phyloP scores from a whole-genome alignment of 2,888 invertebrate genomes.

The Acanthococcus lagerstroemiae region DNA sequence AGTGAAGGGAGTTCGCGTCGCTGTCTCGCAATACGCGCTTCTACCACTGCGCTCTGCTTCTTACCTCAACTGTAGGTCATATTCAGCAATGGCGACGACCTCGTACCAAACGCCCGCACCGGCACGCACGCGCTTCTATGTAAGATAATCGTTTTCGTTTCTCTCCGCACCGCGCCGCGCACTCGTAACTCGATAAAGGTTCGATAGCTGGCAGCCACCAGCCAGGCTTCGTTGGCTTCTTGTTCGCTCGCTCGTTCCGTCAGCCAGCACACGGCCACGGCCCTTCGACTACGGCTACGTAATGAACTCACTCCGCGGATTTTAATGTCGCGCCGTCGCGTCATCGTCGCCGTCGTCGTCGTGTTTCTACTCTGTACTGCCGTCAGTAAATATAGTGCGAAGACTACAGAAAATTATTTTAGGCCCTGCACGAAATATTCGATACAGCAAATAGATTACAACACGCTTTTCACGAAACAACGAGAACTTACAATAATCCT shows the following conservation, averaged over 20 bases:
- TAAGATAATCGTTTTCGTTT: slow-evolving; percentile 14
- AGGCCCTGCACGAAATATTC: too few relatives aligned
- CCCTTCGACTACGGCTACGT: neutral
- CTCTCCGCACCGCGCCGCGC: slow-evolving; percentile 1
- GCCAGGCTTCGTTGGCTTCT: neutral
- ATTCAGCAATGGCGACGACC: slow-evolving; percentile 31
- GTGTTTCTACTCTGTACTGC: too few relatives aligned
- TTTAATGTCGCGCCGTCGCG: too few relatives aligned
- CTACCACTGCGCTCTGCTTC: slow-evolving; percentile 9
- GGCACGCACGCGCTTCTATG: slow-evolving; percentile 26
- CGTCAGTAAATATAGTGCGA: too few relatives aligned
- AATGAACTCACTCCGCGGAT: neutral
- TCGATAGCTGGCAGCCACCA: neutral
- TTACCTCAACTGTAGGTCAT: slow-evolving; percentile 18
- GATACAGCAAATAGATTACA: too few relatives aligned
- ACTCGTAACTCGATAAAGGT: neutral
- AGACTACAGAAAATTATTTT: too few relatives aligned
- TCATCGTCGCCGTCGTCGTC: too few relatives aligned
- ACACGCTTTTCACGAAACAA: too few relatives aligned
- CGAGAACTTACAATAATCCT: too few relatives aligned
- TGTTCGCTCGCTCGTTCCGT: neutral
- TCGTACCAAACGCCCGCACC: slow-evolving; percentile 28
- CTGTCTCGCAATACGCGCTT: slow-evolving; percentile 28
- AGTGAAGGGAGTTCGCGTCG: slow-evolving; percentile 18
- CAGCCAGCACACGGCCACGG: too few relatives aligned